Evolutionary conservation across 2,113 vertebrate genomes (phyloP), one percentile per base, ranked within the genome.

Genomic region (Coryphaenoides rupestris): DNA sequence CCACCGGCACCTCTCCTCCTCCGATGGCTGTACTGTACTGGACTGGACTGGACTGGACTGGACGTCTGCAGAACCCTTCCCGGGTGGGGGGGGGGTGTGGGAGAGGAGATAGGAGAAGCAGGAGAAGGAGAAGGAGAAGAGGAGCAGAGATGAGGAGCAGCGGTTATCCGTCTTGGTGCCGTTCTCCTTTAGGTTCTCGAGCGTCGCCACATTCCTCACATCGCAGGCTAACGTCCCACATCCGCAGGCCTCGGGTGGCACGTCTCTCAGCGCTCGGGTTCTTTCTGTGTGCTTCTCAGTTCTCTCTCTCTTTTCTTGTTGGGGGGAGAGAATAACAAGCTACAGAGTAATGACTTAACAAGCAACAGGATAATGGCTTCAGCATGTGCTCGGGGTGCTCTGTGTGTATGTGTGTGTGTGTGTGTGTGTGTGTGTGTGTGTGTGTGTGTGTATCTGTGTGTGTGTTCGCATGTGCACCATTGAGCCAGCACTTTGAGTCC

Each of bases 291-390:
- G n/a, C n/a, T n/a, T n/a, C n/a, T n/a, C n/a, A n/a, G n/a, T n/a
- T n/a, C n/a, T n/a, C n/a, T n/a, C n/a, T n/a, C n/a, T n/a, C n/a
- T n/a, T n/a, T n/a, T 90, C 80, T 84, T 77, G 84, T 82, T 86
- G 87, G 86, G 79, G 87, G 87, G 86, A 79, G 87, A 90, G 88
- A 90, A 87, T 86, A 89, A 87, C 84, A 84, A 87, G 86, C 84
- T 79, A 83, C 72, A 79, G 84, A 86, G 85, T 89, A 89, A 90
- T 87, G 84, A 86, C 88, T 88, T 89, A 90, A 87, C 84, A 84
- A 88, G 85, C 88, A 86, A 83, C 79, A 81, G 83, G 83, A 85
- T 89, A 89, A 90, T 89, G 82, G 80, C 80, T 89, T 88, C 88
- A 88, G 52, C 88, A 89, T 89, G 88, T 85, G 86, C 65, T 58